Evolutionary conservation across 2,113 vertebrate species (phyloP).

Genomic region (Nycticebus coucang): DNA sequence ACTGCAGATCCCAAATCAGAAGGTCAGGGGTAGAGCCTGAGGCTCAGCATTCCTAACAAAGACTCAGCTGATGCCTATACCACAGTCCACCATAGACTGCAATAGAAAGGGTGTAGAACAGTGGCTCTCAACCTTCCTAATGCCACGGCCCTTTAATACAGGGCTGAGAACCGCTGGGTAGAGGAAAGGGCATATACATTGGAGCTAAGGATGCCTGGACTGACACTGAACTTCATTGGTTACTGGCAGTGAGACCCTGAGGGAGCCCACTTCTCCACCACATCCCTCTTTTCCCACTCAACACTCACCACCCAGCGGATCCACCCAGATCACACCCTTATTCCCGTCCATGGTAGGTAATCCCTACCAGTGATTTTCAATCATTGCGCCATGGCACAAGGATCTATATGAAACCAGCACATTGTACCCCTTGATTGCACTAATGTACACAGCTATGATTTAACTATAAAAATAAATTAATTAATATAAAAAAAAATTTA

Average conservation of each 20-base stretch:
- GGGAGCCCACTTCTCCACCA: neutral
- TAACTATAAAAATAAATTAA: no score
- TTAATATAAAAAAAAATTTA: no score
- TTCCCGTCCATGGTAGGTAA: neutral
- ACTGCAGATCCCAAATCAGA: neutral
- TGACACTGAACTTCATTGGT: neutral
- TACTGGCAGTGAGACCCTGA: neutral
- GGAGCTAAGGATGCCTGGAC: neutral
- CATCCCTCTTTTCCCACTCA: neutral
- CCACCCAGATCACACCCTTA: neutral
- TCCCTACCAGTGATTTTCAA: no score
- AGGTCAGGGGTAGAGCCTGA: neutral
- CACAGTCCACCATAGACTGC: fast-evolving
- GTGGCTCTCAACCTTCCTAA: no score
- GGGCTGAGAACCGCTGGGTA: no score
- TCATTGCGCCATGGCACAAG: no score
- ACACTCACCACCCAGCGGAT: neutral
- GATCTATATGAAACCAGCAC: no score
- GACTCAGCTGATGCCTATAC: neutral
- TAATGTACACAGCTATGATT: no score
- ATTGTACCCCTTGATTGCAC: no score
- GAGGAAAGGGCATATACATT: neutral
- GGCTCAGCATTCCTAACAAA: neutral
- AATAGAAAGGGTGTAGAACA: neutral
- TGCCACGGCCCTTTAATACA: no score